Conservation (phyloP, 2,113 vertebrate genomes). For the Chunga burmeisteri region DNA sequence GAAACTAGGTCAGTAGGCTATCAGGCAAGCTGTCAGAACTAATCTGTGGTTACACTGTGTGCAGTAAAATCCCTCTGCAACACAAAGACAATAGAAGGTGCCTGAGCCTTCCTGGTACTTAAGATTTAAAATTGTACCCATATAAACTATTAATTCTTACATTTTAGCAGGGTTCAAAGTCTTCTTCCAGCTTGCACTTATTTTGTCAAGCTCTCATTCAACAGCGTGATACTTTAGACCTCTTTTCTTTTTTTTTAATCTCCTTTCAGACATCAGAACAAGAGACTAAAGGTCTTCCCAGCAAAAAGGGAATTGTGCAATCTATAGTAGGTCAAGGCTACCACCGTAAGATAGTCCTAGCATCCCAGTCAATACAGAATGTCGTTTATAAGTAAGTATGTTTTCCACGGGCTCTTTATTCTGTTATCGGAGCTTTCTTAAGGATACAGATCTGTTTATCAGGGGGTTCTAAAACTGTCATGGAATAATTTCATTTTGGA, state of each 20-base stretch:
- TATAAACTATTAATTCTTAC: background rate
- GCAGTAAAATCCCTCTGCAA: conserved; percentile 20
- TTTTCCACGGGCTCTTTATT: background rate
- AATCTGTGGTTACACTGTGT: conserved; percentile 9
- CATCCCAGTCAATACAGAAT: conserved; percentile 94
- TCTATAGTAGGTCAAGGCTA: conserved; percentile 96
- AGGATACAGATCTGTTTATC: background rate
- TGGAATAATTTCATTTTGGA: background rate
- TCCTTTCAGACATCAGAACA: conserved; percentile 89
- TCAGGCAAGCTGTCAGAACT: conserved; percentile 52
- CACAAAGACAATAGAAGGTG: conserved; percentile 29
- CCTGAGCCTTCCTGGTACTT: background rate
- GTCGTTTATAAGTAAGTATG: conserved; percentile 90
- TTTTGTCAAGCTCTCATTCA: background rate
- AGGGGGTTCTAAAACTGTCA: background rate
- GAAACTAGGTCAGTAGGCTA: conserved; percentile 65
- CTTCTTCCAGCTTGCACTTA: background rate
- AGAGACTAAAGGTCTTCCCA: conserved; percentile 95
- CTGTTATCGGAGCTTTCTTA: background rate
- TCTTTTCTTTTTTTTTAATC: background rate
- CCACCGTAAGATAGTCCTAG: conserved; percentile 96
- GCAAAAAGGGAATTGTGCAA: conserved; percentile 98
- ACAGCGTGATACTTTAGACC: background rate
- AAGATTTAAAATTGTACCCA: background rate
- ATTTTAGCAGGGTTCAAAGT: background rate